phyloP scores from a whole-genome alignment of 2,888 invertebrate genomes.

The Andrena chrysosceles region DNA sequence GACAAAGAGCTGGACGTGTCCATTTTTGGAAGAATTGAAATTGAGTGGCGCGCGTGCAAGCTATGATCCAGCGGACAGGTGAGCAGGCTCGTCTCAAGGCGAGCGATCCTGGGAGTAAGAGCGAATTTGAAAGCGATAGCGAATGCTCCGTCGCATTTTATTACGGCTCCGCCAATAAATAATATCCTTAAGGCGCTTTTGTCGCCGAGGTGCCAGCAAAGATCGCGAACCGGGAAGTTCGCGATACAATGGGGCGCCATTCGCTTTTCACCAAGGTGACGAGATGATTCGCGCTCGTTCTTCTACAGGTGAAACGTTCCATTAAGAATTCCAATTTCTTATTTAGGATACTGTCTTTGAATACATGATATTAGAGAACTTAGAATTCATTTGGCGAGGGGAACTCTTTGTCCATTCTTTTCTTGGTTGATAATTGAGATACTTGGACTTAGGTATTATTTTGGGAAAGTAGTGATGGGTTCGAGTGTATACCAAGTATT shows the following conservation, averaged over 20 bases:
- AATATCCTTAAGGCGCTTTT: constrained; percentile 55
- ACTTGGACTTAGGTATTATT: background rate
- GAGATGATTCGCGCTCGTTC: background rate
- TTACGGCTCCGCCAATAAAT: constrained; percentile 48
- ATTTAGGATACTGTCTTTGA: background rate
- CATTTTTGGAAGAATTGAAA: constrained; percentile 48
- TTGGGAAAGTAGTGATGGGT: background rate
- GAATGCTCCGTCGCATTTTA: constrained; percentile 56
- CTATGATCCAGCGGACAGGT: constrained; percentile 34
- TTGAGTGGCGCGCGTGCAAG: constrained; percentile 21
- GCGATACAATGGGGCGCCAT: background rate
- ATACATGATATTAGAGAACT: background rate
- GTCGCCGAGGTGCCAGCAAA: constrained; percentile 5
- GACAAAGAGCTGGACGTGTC: constrained; percentile 36
- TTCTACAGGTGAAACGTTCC: background rate
- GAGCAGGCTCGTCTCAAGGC: constrained; percentile 61
- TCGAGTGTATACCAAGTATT: background rate
- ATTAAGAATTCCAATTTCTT: background rate
- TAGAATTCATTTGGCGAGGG: background rate
- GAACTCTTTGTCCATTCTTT: background rate
- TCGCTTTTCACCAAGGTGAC: constrained; percentile 4
- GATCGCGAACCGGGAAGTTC: constrained; percentile 46
- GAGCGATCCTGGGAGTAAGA: constrained; percentile 64
- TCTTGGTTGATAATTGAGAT: background rate
- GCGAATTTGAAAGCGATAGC: constrained; percentile 78